phyloP scores from a whole-genome alignment of 2,888 invertebrate species.

The Eupsilia transversa region DNA sequence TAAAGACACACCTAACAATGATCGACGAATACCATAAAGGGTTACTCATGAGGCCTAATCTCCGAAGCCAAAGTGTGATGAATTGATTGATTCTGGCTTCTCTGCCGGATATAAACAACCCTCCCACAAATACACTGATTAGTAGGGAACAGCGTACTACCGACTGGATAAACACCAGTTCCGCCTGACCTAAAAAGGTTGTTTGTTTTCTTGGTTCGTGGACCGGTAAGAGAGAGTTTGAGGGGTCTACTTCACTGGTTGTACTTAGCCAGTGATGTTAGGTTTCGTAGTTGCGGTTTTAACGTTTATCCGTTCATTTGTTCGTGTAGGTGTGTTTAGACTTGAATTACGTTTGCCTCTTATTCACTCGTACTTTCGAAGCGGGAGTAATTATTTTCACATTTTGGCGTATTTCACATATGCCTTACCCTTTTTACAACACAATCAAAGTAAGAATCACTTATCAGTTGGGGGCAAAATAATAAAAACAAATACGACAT shows the following conservation, averaged over 20 bases:
- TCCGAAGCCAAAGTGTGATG: conserved; percentile 61
- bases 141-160: conserved; percentile 69
- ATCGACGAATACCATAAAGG: conserved; percentile 44
- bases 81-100: conserved; percentile 74
- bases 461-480: conserved; percentile 29
- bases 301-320: conserved; percentile 70
- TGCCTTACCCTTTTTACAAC: conserved; percentile 4
- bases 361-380: conserved; percentile 15
- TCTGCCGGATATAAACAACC: conserved; percentile 67
- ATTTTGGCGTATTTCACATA: conserved; percentile 4
- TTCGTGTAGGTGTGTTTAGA: conserved; percentile 54
- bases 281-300: conserved; percentile 69
- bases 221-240: conserved; percentile 23
- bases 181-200: conserved; percentile 59
- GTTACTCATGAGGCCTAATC: conserved; percentile 53
- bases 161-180: conserved; percentile 66
- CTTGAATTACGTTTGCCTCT: conserved; percentile 40
- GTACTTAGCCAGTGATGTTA: conserved; percentile 65
- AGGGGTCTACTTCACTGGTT: conserved; percentile 60
- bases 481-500: conserved; percentile 44
- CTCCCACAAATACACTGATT: conserved; percentile 77
- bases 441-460: conserved; percentile 39
- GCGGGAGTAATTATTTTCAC: conserved; percentile 16
- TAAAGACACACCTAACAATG: conserved; percentile 31
- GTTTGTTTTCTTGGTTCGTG: conserved; percentile 64